These are phyloP conservation scores for Caradrina clavipalpis DNA, from an alignment of 2,888 invertebrate species.

Conservation along the genomic window DNA sequence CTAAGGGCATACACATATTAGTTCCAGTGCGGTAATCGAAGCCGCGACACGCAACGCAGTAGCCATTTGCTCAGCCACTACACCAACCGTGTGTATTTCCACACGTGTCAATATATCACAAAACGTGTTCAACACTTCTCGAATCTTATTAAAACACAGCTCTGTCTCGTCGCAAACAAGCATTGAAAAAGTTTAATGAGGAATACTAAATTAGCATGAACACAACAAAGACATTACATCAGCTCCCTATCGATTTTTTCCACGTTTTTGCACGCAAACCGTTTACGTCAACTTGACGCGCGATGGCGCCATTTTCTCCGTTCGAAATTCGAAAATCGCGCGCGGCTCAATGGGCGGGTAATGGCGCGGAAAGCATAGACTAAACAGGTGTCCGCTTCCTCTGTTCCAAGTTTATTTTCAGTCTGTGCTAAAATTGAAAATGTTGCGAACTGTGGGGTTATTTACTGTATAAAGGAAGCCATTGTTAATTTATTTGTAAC, in stretches of 20 bases:
- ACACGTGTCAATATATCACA: no score
- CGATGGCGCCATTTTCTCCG: constrained; percentile 78
- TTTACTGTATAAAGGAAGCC: constrained; percentile 47
- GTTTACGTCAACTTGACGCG: constrained; percentile 79
- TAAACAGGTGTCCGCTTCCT: constrained; percentile 81
- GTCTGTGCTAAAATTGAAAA: constrained; percentile 61
- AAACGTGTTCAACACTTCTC: background rate
- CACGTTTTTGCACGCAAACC: constrained; percentile 68
- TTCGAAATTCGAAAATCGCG: constrained; percentile 85
- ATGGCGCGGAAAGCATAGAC: constrained; percentile 87
- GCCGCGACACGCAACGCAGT: no score
- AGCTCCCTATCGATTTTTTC: constrained; percentile 62
- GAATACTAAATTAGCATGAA: constrained; percentile 55
- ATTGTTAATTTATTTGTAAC: constrained; percentile 59
- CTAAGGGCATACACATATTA: no score
- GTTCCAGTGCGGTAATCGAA: no score
- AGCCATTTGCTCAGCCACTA: no score
- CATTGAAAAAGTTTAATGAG: constrained; percentile 55
- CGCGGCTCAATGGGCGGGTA: constrained; percentile 81
- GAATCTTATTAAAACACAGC: constrained; percentile 7
- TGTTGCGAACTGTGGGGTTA: constrained; percentile 52
- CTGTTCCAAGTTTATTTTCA: constrained; percentile 61
- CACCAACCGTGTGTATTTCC: no score
- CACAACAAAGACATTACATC: constrained; percentile 61
- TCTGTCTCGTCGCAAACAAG: constrained; percentile 8